Base-by-base conservation (phyloP, 1,140 invertebrate species). In the Lordiphosa stackelbergi region DNA sequence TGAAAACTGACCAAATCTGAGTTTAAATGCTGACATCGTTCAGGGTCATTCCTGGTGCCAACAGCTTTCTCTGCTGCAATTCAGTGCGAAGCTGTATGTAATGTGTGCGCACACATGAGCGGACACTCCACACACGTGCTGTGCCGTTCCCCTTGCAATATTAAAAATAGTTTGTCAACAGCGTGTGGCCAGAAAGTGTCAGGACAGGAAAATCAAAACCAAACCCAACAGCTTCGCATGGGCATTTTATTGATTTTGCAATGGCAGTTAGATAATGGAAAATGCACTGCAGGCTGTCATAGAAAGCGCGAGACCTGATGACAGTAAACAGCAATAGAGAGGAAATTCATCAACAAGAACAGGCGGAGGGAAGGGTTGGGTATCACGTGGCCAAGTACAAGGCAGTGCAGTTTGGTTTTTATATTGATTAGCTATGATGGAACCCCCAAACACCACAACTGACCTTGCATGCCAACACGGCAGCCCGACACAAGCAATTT, bases 101-200 rank as follows among this genome's bases (percentile, higher is more conserved):
- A 66, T 69, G 35, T 59, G 63, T 58, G 49, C 22, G 22, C 37
- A 36, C 43, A 12, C 37, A 24, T 24, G 22, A 24, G 1, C 22
- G 22, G 22, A 24, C 22, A 24, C 13, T 31, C 13, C 13, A 46
- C 16, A 43, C 24, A 36, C 24, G 43, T 11, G 31, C 10, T 36
- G n/a, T 53, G 51, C 63, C 66, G 47, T 56, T 45, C 48, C 64
- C 55, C 53, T 64, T 73, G 70, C 69, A 78, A 73, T 77, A 78
- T 73, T 73, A 78, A 73, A 77, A 78, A 77, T 73, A 77, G 73
- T 78, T 77, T 69, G 73, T 65, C 73, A 77, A 77, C 69, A 77
- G 68, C 73, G 53, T 78, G 73, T 78, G 73, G 73, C 55, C 69
- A 60, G 68, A 78, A 77, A 77, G 69, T 69, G 69, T 72, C 73